phyloP scores from a whole-genome alignment of 2,888 invertebrate species.

The Esperia sulphurella region DNA sequence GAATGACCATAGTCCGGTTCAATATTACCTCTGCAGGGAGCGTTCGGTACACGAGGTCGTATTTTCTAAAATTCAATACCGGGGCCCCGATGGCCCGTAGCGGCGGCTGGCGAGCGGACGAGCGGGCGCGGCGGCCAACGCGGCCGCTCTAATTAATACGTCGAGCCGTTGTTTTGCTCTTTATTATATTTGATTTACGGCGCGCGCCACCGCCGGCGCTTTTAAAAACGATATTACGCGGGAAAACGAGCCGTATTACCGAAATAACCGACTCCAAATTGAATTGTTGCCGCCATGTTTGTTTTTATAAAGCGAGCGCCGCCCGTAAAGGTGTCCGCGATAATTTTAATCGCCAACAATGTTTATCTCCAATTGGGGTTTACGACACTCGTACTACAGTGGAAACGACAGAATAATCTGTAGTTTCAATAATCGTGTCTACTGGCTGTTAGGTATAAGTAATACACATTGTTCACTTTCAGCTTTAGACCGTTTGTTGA shows the following conservation, averaged over 20 bases:
- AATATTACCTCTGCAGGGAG: slow-evolving; percentile 3
- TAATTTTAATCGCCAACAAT: slow-evolving; percentile 42
- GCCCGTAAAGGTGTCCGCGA: slow-evolving; percentile 46
- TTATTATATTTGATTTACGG: slow-evolving; percentile 67
- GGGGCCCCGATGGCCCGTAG: slow-evolving; percentile 23
- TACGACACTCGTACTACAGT: slow-evolving; percentile 3
- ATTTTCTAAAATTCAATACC: slow-evolving; percentile 60
- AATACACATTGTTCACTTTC: too few relatives aligned
- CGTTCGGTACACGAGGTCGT: slow-evolving; percentile 32
- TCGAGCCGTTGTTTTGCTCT: slow-evolving; percentile 56
- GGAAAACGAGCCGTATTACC: slow-evolving; percentile 47
- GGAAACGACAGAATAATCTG: not conserved
- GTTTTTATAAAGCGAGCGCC: slow-evolving; percentile 46
- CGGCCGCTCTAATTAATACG: slow-evolving; percentile 59
- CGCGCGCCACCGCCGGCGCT: slow-evolving; percentile 38
- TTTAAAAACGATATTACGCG: slow-evolving; percentile 63
- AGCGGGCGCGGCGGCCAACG: slow-evolving; percentile 9
- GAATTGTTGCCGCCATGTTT: slow-evolving; percentile 56
- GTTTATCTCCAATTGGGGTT: slow-evolving; percentile 33
- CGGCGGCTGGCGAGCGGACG: slow-evolving; percentile 9
- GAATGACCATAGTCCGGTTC: not conserved
- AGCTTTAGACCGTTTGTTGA: too few relatives aligned
- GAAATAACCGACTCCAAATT: slow-evolving; percentile 58
- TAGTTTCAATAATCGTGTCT: too few relatives aligned
- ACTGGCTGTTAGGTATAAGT: too few relatives aligned